A percentile compares a stretch with the other conserved stretches of the same genome.
Conservation (phyloP, 2,888 invertebrate species). For the Ormyrus labotus region DNA sequence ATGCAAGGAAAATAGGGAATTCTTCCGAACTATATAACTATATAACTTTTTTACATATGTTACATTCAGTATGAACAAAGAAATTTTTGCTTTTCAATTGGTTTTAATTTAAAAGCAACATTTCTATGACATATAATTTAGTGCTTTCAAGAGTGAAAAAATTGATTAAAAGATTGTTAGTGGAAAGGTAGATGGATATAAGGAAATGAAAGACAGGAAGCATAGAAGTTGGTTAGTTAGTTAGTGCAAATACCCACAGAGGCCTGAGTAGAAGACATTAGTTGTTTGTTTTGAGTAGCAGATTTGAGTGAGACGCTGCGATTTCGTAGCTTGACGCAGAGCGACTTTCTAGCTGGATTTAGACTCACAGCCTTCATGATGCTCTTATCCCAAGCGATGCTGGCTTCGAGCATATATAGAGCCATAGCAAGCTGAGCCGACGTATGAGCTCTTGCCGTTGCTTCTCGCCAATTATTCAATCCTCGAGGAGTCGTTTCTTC, state of each 20-base stretch:
- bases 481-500: conserved; percentile 85
- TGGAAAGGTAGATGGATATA: conserved; percentile 40
- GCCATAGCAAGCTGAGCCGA: conserved; percentile 94
- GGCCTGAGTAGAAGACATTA: conserved; percentile 74
- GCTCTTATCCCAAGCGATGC: conserved; percentile 99
- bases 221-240: conserved; percentile 69
- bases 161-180: neutral
- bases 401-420: conserved; percentile 91
- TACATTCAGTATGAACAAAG: neutral
- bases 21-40: conserved; percentile 1
- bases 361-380: conserved; percentile 98
- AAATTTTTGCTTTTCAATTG: conserved; percentile 17
- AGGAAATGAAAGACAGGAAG: conserved; percentile 57
- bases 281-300: conserved; percentile 74
- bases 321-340: conserved; percentile 74
- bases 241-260: conserved; percentile 75
- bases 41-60: neutral
- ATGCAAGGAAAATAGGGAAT: neutral
- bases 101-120: conserved; percentile 11
- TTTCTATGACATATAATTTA: conserved; percentile 8
- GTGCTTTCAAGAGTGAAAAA: conserved; percentile 28
- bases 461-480: conserved; percentile 91
- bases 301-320: conserved; percentile 75
- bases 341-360: conserved; percentile 73
- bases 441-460: conserved; percentile 88